Evolutionary conservation across 2,797 vertebrate genomes (phyloP).

Genomic region (Morelia viridis): DNA sequence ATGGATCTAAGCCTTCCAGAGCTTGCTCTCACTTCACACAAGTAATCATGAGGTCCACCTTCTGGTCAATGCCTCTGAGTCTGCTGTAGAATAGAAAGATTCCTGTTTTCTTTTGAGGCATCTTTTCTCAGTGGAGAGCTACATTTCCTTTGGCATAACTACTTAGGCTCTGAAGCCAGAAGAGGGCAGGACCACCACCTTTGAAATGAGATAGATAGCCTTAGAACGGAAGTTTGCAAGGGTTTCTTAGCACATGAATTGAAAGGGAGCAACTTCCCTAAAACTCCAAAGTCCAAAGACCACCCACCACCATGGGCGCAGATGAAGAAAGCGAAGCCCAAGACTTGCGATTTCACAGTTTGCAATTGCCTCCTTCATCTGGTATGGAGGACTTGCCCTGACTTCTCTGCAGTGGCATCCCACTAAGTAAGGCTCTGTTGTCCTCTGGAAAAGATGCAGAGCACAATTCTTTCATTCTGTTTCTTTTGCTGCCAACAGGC

Average conservation of each 20-base stretch:
- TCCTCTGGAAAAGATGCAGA: not conserved
- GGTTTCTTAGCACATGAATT: not conserved
- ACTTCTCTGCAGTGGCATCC: too few relatives aligned
- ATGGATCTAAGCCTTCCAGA: not conserved
- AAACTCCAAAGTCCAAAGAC: not conserved
- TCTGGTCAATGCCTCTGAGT: not conserved
- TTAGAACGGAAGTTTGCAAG: not conserved
- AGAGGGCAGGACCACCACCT: not conserved
- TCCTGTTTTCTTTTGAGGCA: not conserved
- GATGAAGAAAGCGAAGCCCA: not conserved
- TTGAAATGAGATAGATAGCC: not conserved
- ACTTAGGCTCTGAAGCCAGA: not conserved
- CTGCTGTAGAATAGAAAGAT: not conserved
- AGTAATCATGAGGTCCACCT: not conserved
- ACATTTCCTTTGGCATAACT: not conserved
- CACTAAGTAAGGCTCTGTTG: not conserved
- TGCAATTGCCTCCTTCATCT: not conserved
- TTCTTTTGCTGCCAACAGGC: not conserved
- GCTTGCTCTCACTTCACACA: not conserved
- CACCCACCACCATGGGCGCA: too few relatives aligned
- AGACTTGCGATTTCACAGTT: not conserved
- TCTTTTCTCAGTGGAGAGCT: not conserved
- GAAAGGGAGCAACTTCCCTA: not conserved
- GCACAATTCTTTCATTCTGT: too few relatives aligned
- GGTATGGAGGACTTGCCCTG: not conserved